Conservation (phyloP, 2,888 invertebrate genomes). For the Arenicola marina region DNA sequence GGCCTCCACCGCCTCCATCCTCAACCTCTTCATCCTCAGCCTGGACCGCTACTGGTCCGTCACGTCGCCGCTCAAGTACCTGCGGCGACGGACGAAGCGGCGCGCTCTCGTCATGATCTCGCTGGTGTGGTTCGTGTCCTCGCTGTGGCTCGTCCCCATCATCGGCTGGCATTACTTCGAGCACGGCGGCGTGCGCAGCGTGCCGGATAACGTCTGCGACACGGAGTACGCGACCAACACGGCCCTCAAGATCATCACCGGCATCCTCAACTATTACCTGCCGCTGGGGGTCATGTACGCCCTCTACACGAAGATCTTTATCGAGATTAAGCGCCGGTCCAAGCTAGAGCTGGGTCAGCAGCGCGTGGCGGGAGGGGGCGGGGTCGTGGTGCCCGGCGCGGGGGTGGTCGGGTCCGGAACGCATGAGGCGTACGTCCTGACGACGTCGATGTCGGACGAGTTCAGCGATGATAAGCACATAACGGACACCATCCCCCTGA, state of each 20-base stretch:
- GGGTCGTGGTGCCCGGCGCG: not conserved
- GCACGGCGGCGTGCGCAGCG: conserved; percentile 48
- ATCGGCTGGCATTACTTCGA: conserved; percentile 63
- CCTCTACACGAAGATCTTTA: conserved; percentile 63
- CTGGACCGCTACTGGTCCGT: conserved; percentile 65
- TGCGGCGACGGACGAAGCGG: conserved; percentile 63
- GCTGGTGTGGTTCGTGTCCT: conserved; percentile 63
- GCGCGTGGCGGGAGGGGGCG: conserved; percentile 25
- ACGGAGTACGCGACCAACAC: conserved; percentile 64
- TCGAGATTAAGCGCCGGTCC: conserved; percentile 63
- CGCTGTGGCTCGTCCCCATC: conserved; percentile 64
- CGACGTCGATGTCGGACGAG: conserved; percentile 18
- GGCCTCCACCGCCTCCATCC: conserved; percentile 67
- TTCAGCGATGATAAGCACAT: conserved; percentile 30
- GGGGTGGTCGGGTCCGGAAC: not conserved
- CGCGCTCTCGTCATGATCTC: conserved; percentile 64
- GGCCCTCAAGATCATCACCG: conserved; percentile 63
- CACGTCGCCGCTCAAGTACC: conserved; percentile 63
- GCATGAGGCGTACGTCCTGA: not conserved
- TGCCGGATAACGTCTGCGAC: conserved; percentile 60
- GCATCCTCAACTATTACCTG: conserved; percentile 65
- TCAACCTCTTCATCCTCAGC: conserved; percentile 65
- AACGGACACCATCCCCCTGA: not conserved
- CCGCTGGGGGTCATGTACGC: conserved; percentile 64
- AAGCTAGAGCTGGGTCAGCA: conserved; percentile 56